These are phyloP conservation scores for Eilema griseolum DNA, from an alignment of 2,888 invertebrate species.

Conservation along the genomic window DNA sequence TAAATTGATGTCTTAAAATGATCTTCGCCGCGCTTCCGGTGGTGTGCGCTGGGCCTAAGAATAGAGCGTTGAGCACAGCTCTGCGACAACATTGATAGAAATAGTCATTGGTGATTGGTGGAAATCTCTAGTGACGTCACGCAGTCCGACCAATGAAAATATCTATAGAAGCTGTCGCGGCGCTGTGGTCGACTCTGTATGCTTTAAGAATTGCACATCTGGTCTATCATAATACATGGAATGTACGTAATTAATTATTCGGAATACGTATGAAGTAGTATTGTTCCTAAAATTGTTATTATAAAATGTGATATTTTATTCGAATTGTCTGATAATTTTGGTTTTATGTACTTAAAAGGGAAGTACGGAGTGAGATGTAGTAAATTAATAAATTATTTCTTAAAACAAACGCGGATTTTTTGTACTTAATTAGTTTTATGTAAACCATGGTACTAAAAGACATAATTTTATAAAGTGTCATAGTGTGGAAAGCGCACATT, in stretches of 20 bases:
- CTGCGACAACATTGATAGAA: too few relatives aligned
- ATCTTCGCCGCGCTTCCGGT: too few relatives aligned
- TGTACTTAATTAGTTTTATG: slow-evolving; percentile 18
- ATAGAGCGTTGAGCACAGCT: too few relatives aligned
- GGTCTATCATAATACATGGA: neutral
- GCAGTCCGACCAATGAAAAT: too few relatives aligned
- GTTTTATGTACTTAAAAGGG: slow-evolving; percentile 38
- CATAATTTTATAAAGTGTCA: slow-evolving; percentile 29
- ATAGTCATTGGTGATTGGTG: too few relatives aligned
- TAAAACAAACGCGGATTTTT: slow-evolving; percentile 29
- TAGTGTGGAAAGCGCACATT: slow-evolving; percentile 19
- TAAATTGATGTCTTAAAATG: too few relatives aligned
- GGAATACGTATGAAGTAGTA: slow-evolving; percentile 23
- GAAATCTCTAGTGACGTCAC: too few relatives aligned
- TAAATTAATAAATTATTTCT: slow-evolving; percentile 10
- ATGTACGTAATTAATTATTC: slow-evolving; percentile 30
- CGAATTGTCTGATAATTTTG: slow-evolving; percentile 34
- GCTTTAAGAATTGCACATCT: too few relatives aligned
- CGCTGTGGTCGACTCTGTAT: too few relatives aligned
- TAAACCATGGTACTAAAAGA: slow-evolving; percentile 38
- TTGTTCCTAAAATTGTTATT: slow-evolving; percentile 35
- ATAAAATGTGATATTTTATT: slow-evolving; percentile 50
- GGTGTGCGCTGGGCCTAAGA: too few relatives aligned
- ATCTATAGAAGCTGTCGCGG: too few relatives aligned
- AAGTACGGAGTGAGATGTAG: slow-evolving; percentile 19